Base-by-base conservation (phyloP, 2,797 vertebrate genomes). In the Bradypodion pumilum region DNA sequence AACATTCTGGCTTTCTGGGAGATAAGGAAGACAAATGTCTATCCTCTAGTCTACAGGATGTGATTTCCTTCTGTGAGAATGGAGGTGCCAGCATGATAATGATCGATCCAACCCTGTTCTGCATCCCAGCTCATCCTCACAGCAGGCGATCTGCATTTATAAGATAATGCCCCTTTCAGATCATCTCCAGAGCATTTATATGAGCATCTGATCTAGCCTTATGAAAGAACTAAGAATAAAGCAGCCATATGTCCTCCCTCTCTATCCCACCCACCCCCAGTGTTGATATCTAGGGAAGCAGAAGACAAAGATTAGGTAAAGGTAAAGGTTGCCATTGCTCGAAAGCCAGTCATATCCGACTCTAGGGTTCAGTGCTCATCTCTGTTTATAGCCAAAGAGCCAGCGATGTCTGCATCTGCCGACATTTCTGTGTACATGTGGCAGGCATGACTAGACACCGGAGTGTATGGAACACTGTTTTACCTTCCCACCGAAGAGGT, bases 11-110 rank as follows among this genome's bases (percentile, higher is more conserved):
- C 32, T 69, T 75, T 46, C 62, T 27, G 63, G 52, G 72, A 70
- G 78, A 85, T 49, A 76, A 85, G 73, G 66, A 76, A 37, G 40
- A 63, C 49, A 80, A 40, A 75, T 69, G n/a, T 27, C 66, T 21
- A 21, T 16, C 63, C 78, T 76, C 37, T 29, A 29, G n/a, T n/a
- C n/a, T 46, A 70, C 52, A n/a, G 69, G 29, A 60, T 46, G 65
- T 60, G 32, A 81, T 60, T 29, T 46, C 29, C 73, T 83, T 63
- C 35, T 76, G 5, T 25, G 74, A 60, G 74, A 42, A 19, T 69
- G 7, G 23, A n/a, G 16, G 15, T 37, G 84, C 52, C 52, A 15
- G 52, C 63, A 80, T 1, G 46, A 70, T 60, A 42, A 10, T 3
- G 37, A 70, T 70, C 10, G 21, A 75, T 35, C 9, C 29, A 35